phyloP scores from a whole-genome alignment of 1,140 invertebrate species.

The Muscidifurax raptorellus region DNA sequence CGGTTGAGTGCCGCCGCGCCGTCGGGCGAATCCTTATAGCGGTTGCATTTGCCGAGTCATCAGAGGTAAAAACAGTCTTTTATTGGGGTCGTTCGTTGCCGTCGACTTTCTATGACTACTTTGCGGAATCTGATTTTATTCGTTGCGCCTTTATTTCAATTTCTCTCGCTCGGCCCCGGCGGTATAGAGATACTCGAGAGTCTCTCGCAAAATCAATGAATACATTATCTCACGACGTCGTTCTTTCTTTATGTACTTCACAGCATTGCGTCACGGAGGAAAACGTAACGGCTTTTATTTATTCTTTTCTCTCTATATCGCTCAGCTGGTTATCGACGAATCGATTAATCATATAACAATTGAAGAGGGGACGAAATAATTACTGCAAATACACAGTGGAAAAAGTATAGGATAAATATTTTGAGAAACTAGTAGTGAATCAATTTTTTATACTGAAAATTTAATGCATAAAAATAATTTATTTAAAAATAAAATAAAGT shows the following conservation, averaged over 20 bases:
- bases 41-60: slow-evolving; percentile 32
- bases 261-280: background rate
- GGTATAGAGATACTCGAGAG: background rate
- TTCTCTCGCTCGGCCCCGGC: background rate
- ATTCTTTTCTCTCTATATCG: background rate
- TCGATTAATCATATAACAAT: no score
- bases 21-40: slow-evolving; percentile 23
- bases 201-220: background rate
- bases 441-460: no score
- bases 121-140: slow-evolving; percentile 29
- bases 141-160: slow-evolving; percentile 14
- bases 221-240: background rate
- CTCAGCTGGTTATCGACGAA: background rate
- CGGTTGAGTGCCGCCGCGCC: background rate
- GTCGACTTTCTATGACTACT: slow-evolving; percentile 42
- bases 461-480: no score
- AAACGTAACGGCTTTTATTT: background rate
- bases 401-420: no score
- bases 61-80: slow-evolving; percentile 15
- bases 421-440: no score
- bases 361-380: background rate
- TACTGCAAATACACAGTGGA: background rate
- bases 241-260: background rate
- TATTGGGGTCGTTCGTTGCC: slow-evolving; percentile 18
- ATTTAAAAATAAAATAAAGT: no score